Evolutionary conservation across 2,113 vertebrate genomes (phyloP).

Genomic region (Archilochus colubris): DNA sequence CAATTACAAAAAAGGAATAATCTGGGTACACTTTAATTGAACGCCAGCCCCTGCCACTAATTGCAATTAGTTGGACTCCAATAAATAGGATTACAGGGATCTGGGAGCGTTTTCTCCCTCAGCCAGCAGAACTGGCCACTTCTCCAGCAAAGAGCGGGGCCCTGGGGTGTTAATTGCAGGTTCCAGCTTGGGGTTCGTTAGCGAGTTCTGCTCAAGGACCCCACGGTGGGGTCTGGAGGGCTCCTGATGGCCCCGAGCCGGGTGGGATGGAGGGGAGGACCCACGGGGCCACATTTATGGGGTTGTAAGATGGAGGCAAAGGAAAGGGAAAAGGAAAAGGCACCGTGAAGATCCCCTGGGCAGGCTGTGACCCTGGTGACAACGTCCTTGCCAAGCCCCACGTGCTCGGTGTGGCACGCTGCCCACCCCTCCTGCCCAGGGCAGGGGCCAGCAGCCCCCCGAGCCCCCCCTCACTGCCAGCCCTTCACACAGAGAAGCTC

Average conservation of each 20-base stretch:
- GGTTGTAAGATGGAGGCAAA: background rate
- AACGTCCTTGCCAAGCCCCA: background rate
- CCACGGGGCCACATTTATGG: too few species aligned
- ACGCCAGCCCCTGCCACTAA: constrained; percentile 16
- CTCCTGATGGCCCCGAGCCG: accelerated
- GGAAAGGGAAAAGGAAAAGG: background rate
- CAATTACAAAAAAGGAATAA: constrained; percentile 56
- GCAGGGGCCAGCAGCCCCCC: background rate
- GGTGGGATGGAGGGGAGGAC: background rate
- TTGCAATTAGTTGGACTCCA: constrained; percentile 36
- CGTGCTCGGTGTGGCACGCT: background rate
- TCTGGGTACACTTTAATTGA: constrained; percentile 64
- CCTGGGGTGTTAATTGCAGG: background rate
- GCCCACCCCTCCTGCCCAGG: background rate
- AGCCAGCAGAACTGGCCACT: background rate
- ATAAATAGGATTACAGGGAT: constrained; percentile 46
- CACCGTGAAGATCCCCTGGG: accelerated
- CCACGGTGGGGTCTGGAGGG: accelerated
- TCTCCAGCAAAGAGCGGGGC: background rate
- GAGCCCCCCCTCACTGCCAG: background rate
- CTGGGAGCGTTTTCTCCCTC: background rate
- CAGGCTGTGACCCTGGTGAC: background rate
- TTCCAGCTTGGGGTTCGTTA: background rate
- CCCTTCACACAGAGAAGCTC: background rate
- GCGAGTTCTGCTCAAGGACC: background rate